phyloP scores from a whole-genome alignment of 2,113 vertebrate species.

The Tonatia bakeri region DNA sequence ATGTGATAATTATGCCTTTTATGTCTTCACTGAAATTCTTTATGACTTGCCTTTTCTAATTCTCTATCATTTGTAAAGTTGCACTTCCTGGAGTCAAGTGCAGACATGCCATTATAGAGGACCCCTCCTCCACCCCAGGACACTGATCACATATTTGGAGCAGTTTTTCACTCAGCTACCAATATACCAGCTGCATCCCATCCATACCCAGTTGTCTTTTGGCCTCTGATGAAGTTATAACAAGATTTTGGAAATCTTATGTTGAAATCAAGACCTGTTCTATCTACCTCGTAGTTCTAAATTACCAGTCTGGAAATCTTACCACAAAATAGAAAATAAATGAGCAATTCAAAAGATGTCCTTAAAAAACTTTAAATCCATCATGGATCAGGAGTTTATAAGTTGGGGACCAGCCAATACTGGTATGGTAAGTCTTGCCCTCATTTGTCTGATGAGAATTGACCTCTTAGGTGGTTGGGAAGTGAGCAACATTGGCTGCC shows the following conservation, averaged over 20 bases:
- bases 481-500: background rate
- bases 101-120: background rate
- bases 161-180: background rate
- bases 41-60: conserved; percentile 26
- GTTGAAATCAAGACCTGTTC: background rate
- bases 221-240: background rate
- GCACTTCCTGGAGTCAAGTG: background rate
- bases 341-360: background rate
- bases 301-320: background rate
- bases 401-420: background rate
- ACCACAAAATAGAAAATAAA: conserved; percentile 1
- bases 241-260: background rate
- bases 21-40: conserved; percentile 17
- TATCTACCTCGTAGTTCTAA: background rate
- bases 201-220: background rate
- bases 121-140: background rate
- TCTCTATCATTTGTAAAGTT: conserved; percentile 34
- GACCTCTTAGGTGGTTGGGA: background rate
- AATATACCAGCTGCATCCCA: background rate
- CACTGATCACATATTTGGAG: background rate
- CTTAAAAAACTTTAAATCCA: background rate
- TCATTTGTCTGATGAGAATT: background rate
- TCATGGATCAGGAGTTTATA: background rate
- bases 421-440: fast-evolving
- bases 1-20: conserved; percentile 51